These are phyloP conservation scores for Hippopotamyrus pictus DNA, from an alignment of 2,797 vertebrate species.

Conservation along the genomic window DNA sequence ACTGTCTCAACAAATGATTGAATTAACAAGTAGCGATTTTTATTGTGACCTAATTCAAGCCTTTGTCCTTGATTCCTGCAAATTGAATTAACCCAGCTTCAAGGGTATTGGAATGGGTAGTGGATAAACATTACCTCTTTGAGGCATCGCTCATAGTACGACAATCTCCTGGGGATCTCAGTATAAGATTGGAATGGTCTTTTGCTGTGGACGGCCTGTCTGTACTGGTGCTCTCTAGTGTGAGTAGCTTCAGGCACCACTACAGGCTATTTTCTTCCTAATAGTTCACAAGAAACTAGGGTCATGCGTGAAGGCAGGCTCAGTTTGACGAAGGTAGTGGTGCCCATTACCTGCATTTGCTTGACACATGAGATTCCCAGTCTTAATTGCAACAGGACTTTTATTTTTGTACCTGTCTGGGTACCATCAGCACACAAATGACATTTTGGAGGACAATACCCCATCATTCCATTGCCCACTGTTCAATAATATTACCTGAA, in stretches of 20 bases:
- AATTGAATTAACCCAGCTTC: not conserved
- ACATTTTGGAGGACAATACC: not conserved
- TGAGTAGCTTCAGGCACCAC: not conserved
- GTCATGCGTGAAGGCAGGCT: not conserved
- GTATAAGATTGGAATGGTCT: not conserved
- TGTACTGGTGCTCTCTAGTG: not conserved
- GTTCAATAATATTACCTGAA: not conserved
- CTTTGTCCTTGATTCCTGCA: not conserved
- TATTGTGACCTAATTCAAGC: not conserved
- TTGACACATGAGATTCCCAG: not conserved
- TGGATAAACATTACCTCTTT: not conserved
- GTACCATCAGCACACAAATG: not conserved
- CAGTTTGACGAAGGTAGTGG: not conserved
- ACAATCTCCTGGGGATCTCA: not conserved
- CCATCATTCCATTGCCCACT: not conserved
- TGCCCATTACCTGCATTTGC: not conserved
- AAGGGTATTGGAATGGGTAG: not conserved
- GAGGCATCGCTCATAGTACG: not conserved
- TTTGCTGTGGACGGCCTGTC: not conserved
- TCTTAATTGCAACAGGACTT: not conserved
- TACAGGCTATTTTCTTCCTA: not conserved
- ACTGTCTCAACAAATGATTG: not conserved
- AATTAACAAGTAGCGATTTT: not conserved
- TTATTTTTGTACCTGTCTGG: not conserved
- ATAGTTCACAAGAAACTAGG: not conserved